A percentile compares a stretch with the other conserved stretches of the same genome.
These are phyloP conservation scores for Tilapia sparmanii DNA, from an alignment of 2,113 vertebrate genomes.

Conservation along the genomic window DNA sequence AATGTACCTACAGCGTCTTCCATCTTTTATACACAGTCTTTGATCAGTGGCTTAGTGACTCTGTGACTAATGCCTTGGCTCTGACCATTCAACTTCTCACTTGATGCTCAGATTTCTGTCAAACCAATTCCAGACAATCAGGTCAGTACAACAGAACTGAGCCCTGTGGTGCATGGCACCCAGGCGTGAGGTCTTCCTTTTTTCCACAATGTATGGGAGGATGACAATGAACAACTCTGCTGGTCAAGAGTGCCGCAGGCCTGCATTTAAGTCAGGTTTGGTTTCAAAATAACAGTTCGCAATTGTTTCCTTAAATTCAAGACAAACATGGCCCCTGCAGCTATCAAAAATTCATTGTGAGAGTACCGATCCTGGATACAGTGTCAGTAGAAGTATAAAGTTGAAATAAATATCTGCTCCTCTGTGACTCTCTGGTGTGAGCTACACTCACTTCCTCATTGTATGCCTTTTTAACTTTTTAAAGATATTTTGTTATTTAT, in stretches of 20 bases:
- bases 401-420: background rate
- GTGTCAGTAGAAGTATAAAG: background rate
- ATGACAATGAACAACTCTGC: background rate
- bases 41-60: background rate
- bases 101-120: background rate
- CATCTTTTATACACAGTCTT: background rate
- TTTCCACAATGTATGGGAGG: constrained; percentile 18
- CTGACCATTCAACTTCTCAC: background rate
- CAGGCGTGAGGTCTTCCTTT: background rate
- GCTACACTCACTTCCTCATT: background rate
- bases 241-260: background rate
- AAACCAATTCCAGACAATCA: background rate
- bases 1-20: background rate
- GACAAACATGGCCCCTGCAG: background rate
- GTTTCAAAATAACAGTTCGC: background rate
- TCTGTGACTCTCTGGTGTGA: background rate
- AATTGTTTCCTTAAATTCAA: background rate
- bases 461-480: background rate
- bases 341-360: constrained; percentile 3
- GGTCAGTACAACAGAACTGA: background rate
- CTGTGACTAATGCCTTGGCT: background rate
- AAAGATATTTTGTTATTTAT: background rate
- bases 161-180: background rate
- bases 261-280: background rate
- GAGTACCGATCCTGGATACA: background rate